A percentile compares a stretch with the other conserved stretches of the same genome.
Evolutionary conservation across 2,888 invertebrate species (phyloP).

Genomic region (Sinotaia quadrata): DNA sequence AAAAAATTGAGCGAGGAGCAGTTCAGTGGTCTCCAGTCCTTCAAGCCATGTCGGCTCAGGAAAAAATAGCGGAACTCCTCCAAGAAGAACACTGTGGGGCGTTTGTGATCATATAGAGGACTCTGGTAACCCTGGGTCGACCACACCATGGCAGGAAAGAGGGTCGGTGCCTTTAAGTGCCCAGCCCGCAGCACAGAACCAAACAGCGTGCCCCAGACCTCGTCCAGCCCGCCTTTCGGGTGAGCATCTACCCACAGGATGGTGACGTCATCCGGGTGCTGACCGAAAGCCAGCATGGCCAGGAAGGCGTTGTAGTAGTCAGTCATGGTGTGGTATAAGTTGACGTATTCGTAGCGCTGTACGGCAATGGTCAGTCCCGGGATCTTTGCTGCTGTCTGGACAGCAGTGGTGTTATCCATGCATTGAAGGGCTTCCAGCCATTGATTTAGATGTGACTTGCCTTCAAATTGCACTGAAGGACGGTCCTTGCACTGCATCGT

Average conservation of each 20-base stretch:
- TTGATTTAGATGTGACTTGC: conserved; percentile 2
- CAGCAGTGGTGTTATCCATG: background rate
- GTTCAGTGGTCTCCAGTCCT: conserved; percentile 34
- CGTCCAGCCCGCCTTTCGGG: conserved; percentile 64
- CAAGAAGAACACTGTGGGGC: conserved; percentile 52
- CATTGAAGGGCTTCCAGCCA: conserved; percentile 2
- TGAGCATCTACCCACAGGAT: conserved; percentile 68
- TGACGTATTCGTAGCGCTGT: conserved; percentile 63
- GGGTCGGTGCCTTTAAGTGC: conserved; percentile 42
- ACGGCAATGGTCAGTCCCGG: conserved; percentile 53
- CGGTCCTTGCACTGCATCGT: conserved; percentile 13
- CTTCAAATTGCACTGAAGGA: conserved; percentile 2
- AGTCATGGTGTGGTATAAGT: conserved; percentile 66
- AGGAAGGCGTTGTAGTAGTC: conserved; percentile 65
- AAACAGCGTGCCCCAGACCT: conserved; percentile 64
- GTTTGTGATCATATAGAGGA: conserved; percentile 54
- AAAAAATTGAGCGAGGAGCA: conserved; percentile 60
- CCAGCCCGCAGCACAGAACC: conserved; percentile 54
- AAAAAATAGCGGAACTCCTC: conserved; percentile 67
- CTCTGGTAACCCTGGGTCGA: conserved; percentile 65
- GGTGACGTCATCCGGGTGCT: conserved; percentile 48
- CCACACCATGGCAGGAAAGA: conserved; percentile 60
- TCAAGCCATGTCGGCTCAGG: conserved; percentile 44
- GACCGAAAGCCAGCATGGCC: conserved; percentile 48
- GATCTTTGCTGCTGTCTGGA: conserved; percentile 4